Conservation (phyloP, 2,113 vertebrate species). For the Haemorhous mexicanus region DNA sequence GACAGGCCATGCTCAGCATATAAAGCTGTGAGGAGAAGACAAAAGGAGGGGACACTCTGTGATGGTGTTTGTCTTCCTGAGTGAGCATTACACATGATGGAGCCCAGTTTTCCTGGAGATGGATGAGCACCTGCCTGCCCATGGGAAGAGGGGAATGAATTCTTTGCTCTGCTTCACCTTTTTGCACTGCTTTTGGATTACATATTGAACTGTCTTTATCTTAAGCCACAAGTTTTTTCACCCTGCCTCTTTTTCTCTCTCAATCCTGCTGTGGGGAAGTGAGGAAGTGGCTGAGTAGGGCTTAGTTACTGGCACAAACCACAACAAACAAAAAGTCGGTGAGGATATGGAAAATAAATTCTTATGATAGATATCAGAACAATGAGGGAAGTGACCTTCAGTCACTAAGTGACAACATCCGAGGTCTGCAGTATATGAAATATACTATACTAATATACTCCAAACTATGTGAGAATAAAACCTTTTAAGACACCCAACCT, state of each 20-base stretch:
- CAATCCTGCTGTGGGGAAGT: background rate
- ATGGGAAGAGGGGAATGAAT: background rate
- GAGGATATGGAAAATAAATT: background rate
- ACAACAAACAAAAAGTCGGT: background rate
- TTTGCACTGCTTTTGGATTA: background rate
- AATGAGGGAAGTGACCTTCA: background rate
- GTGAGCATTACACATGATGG: rapidly evolving
- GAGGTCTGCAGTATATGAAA: background rate
- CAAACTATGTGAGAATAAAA: background rate
- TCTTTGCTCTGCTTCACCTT: background rate
- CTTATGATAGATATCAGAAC: background rate
- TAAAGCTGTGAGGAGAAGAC: background rate
- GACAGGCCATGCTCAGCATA: no score
- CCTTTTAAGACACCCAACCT: background rate
- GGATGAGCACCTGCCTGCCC: background rate
- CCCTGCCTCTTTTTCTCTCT: background rate
- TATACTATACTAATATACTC: background rate
- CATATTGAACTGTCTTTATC: background rate
- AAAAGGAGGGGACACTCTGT: rapidly evolving
- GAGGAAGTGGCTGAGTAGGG: background rate
- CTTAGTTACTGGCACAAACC: background rate
- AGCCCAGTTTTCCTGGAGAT: background rate
- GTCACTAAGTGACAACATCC: rapidly evolving
- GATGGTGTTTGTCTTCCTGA: background rate
- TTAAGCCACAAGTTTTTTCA: background rate